These are phyloP conservation scores for Lagopus leucura DNA, from an alignment of 2,113 vertebrate genomes.

Conservation along the genomic window DNA sequence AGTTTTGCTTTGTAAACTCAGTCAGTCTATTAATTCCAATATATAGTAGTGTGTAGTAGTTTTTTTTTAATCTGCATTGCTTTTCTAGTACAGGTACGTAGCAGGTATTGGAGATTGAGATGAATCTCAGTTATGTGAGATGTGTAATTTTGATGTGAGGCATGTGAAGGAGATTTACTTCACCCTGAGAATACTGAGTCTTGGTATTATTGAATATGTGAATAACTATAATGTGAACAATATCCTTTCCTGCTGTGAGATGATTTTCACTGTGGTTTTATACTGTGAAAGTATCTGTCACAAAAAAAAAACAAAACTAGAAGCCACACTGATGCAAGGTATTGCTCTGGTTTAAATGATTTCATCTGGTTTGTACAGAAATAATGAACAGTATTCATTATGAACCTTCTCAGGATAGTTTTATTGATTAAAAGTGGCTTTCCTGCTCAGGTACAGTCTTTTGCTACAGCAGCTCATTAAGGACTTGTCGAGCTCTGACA, in stretches of 20 bases:
- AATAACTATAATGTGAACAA: background rate
- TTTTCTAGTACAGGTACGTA: background rate
- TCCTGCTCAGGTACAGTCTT: background rate
- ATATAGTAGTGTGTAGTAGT: background rate
- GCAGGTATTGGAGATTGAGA: accelerated
- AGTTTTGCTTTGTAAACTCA: background rate
- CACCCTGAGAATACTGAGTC: background rate
- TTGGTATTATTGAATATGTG: background rate
- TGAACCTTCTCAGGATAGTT: background rate
- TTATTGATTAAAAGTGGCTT: background rate
- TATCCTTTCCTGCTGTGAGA: background rate
- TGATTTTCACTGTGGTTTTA: background rate
- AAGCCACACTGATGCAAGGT: background rate
- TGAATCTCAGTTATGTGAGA: background rate
- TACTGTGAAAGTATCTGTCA: background rate
- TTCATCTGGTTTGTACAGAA: background rate
- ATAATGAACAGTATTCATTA: background rate
- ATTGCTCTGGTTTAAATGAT: background rate
- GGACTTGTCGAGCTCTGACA: background rate
- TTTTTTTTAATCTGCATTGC: background rate
- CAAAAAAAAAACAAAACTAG: background rate
- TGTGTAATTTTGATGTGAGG: background rate
- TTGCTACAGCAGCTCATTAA: background rate
- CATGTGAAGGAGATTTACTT: background rate
- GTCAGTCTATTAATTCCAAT: background rate